Percentiles rank a stretch among this genome's conserved stretches.
Conservation (phyloP, 2,888 invertebrate genomes). For the Mylabris sibirica region DNA sequence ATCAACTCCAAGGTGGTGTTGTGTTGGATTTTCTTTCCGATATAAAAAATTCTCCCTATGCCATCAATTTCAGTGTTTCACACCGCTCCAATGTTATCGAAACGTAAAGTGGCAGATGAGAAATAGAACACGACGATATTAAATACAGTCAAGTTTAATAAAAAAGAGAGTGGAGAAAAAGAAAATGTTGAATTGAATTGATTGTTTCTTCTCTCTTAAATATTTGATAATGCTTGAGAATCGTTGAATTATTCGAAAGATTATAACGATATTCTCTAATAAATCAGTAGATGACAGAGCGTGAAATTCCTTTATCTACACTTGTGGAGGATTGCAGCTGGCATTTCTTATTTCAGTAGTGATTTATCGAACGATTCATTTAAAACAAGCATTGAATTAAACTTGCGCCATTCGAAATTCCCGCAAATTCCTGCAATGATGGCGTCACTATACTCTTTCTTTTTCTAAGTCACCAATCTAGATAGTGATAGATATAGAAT, state of each 20-base stretch:
- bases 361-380: not conserved
- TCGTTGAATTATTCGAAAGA: too few species aligned
- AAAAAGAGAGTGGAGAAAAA: not conserved
- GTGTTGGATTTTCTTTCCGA: not conserved
- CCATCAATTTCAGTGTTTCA: not conserved
- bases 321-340: not conserved
- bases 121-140: not conserved
- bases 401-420: not conserved
- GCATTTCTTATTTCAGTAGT: not conserved
- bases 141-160: slow-evolving; percentile 4
- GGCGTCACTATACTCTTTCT: not conserved
- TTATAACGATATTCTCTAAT: too few species aligned
- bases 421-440: not conserved
- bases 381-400: too few species aligned
- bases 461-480: not conserved
- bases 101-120: not conserved
- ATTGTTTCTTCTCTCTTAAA: not conserved
- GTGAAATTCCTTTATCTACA: not conserved
- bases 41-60: not conserved
- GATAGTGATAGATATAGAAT: not conserved
- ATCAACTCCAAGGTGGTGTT: not conserved
- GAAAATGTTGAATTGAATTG: not conserved
- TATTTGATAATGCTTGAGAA: too few species aligned
- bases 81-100: not conserved
- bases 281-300: not conserved